Base-by-base conservation (phyloP, 2,797 vertebrate genomes). In the Sebastes itinus region DNA sequence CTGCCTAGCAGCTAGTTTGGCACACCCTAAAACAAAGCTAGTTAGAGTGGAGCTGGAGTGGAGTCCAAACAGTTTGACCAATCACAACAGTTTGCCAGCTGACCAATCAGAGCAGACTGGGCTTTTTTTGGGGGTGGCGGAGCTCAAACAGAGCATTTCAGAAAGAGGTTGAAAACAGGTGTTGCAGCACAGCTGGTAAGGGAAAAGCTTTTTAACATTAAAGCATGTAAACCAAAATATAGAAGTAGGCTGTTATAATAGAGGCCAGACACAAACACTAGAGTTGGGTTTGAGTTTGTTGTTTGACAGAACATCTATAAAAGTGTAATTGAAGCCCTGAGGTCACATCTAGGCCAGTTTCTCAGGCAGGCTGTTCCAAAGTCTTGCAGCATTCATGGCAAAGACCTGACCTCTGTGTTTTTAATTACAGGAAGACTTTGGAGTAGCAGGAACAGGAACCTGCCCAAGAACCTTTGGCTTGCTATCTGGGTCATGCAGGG, bases 401-500 rank as follows among this genome's bases (percentile, higher is more conserved):
- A 63, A 74, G 9, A 28, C 61, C 54, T 61, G 35, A 72, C 55
- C 33, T 76, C 56, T 28, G 81, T 80, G 72, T 76, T 80, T 81
- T 83, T 82, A 76, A 75, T 84, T 62, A 25, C 35, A 18, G 22
- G 18, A 52, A 65, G 38, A 61, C 55, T 35, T 73, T 35, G 16
- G 54, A 73, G 32, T 56, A 78, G 69, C 49, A 71, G 56, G 38
- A 71, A 61, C 23, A 72, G 67, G 78, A 66, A 80, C 62, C 54
- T 78, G 75, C 49, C 35, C 75, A 83, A 64, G 12, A 70, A 78
- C 55, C 38, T 81, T 62, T 66, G 20, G 55, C 78, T 46, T 58
- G 55, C 5, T 22, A 1, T 80, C 28, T 22, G 10, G 33, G 28
- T 72, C 46, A 80, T 7, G 66, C 35, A 81, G 16, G n/a, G 33